Conservation (phyloP, 2,888 invertebrate species). For the Euproctis similis region DNA sequence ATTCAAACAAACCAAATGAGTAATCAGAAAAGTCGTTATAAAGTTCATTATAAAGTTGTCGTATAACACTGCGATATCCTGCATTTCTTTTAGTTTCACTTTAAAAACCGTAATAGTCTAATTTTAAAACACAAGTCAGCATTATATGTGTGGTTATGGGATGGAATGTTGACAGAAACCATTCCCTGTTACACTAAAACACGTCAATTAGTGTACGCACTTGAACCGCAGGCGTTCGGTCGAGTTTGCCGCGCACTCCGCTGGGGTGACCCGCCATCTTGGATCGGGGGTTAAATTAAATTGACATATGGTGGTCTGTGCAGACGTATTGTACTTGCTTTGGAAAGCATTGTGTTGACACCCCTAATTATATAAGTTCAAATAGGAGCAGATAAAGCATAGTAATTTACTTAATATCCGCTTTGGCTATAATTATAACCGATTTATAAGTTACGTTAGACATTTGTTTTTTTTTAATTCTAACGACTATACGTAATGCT, state of each 20-base stretch:
- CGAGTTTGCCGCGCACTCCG: constrained; percentile 35
- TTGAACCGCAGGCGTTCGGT: constrained; percentile 58
- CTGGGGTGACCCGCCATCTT: constrained; percentile 66
- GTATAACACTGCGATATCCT: no score
- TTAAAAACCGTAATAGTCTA: no score
- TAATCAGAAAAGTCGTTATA: no score
- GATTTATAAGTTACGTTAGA: no score
- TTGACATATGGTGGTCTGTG: constrained; percentile 70
- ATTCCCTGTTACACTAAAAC: constrained; percentile 56
- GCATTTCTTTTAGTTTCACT: no score
- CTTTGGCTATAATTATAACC: constrained; percentile 9
- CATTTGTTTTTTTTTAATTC: no score
- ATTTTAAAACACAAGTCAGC: no score
- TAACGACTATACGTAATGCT: no score
- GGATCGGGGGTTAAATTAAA: constrained; percentile 70
- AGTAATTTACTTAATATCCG: constrained; percentile 61
- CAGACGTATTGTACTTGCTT: constrained; percentile 62
- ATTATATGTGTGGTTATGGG: no score
- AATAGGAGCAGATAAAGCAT: constrained; percentile 58
- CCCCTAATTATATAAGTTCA: constrained; percentile 68
- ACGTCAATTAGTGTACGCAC: constrained; percentile 62
- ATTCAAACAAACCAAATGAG: no score
- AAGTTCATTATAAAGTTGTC: no score
- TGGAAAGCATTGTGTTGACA: constrained; percentile 64
- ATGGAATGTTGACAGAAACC: constrained; percentile 41